These are phyloP conservation scores for Deilephila elpenor DNA, from an alignment of 2,888 invertebrate species.

Conservation along the genomic window DNA sequence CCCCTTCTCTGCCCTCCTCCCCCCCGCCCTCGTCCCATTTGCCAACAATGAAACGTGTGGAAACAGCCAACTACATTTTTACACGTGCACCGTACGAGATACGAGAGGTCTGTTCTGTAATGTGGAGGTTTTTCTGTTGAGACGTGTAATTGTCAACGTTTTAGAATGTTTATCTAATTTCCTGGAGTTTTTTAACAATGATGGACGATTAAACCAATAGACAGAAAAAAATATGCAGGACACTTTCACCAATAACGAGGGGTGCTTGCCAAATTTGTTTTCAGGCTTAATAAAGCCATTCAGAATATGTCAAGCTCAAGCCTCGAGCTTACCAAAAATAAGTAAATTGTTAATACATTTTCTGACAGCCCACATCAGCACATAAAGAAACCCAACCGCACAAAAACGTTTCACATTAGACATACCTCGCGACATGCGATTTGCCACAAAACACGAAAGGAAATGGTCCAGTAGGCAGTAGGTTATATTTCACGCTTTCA, in stretches of 20 bases:
- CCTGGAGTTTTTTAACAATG: too few relatives aligned
- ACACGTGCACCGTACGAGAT: background rate
- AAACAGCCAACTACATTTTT: slow-evolving; percentile 5
- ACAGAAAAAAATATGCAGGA: too few relatives aligned
- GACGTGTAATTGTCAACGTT: background rate
- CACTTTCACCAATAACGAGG: too few relatives aligned
- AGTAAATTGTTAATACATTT: too few relatives aligned
- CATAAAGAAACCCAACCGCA: background rate
- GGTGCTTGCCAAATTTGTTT: too few relatives aligned
- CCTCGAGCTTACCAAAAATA: too few relatives aligned
- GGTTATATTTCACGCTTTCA: slow-evolving; percentile 25
- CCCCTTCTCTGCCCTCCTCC: background rate
- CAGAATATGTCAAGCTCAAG: too few relatives aligned
- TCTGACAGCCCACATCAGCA: background rate
- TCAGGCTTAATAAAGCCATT: too few relatives aligned
- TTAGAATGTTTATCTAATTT: background rate
- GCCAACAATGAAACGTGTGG: slow-evolving; percentile 23
- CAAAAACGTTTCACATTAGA: background rate
- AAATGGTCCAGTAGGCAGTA: background rate
- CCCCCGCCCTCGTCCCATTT: slow-evolving; percentile 11
- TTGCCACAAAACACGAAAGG: slow-evolving; percentile 4
- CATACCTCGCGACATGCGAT: background rate
- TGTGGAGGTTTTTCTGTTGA: background rate
- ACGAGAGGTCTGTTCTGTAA: background rate
- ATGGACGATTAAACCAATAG: too few relatives aligned